Percentiles rank a stretch among this genome's conserved stretches.
phyloP scores from a whole-genome alignment of 1,140 invertebrate genomes.

The Hyposmocoma kahamanoa region DNA sequence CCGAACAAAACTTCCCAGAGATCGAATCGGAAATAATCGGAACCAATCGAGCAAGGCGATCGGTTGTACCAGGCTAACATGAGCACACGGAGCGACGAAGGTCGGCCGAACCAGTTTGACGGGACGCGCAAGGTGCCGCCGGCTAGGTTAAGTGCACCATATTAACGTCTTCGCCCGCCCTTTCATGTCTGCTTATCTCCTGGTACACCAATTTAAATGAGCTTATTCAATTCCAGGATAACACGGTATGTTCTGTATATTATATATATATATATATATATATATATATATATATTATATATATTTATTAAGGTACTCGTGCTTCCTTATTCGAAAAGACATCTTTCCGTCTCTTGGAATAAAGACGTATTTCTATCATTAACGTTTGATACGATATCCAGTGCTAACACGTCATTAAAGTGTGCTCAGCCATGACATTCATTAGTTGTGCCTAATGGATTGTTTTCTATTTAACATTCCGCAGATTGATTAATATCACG shows the following conservation, averaged over 20 bases:
- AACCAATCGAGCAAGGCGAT: slow-evolving; percentile 52
- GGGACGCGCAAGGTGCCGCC: slow-evolving; percentile 63
- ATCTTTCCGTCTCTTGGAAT: no score
- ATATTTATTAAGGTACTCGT: no score
- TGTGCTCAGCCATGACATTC: background rate
- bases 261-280: no score
- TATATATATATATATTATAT: no score
- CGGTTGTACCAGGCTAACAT: slow-evolving; percentile 52
- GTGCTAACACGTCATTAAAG: background rate
- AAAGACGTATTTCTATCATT: no score
- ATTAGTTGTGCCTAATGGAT: background rate
- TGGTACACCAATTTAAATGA: slow-evolving; percentile 57
- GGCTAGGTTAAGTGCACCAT: slow-evolving; percentile 65
- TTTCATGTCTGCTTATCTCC: slow-evolving; percentile 64
- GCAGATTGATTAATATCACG: no score
- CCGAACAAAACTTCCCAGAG: slow-evolving; percentile 6
- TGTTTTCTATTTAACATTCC: no score
- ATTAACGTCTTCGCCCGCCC: slow-evolving; percentile 66
- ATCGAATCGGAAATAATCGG: slow-evolving; percentile 17
- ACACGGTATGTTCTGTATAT: no score
- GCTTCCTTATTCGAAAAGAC: no score
- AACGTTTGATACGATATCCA: no score
- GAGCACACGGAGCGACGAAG: slow-evolving; percentile 50
- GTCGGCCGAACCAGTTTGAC: slow-evolving; percentile 64
- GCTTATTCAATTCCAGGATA: slow-evolving; percentile 55